These are phyloP conservation scores for Eupithecia abbreviata DNA, from an alignment of 2,888 invertebrate genomes.

Conservation along the genomic window DNA sequence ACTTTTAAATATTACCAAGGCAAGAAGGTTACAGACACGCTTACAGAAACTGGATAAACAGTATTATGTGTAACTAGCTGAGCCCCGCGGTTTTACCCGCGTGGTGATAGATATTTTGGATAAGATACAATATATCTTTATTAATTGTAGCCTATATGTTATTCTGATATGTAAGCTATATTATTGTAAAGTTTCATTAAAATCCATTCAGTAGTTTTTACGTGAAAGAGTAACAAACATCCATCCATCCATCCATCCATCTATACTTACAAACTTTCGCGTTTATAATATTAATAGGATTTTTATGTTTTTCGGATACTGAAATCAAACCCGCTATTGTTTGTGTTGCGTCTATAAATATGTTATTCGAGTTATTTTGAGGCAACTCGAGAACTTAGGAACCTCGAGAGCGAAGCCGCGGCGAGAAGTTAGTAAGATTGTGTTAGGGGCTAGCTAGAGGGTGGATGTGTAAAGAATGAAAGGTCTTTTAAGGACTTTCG, in stretches of 20 bases:
- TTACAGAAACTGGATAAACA: background rate
- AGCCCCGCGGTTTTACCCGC: too few species aligned
- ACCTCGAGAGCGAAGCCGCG: background rate
- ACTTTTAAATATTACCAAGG: background rate
- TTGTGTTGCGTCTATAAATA: background rate
- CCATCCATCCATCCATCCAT: too few species aligned
- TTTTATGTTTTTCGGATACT: background rate
- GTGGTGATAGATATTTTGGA: too few species aligned
- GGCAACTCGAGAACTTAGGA: background rate
- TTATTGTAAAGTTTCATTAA: too few species aligned
- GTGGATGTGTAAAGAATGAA: background rate
- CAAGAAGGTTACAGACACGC: background rate
- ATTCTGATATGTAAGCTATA: too few species aligned
- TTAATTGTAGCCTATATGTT: too few species aligned
- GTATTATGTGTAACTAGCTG: background rate
- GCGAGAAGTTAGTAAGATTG: background rate
- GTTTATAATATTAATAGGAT: too few species aligned
- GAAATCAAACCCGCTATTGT: background rate
- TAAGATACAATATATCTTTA: too few species aligned
- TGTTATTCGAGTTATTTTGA: background rate
- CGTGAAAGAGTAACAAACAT: too few species aligned
- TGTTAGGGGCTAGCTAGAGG: background rate
- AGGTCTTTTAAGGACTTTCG: background rate
- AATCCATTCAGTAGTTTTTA: too few species aligned
- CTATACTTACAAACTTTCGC: too few species aligned